Conservation (phyloP, 2,113 vertebrate species). For the Pseudolaguvia tuberculata region DNA sequence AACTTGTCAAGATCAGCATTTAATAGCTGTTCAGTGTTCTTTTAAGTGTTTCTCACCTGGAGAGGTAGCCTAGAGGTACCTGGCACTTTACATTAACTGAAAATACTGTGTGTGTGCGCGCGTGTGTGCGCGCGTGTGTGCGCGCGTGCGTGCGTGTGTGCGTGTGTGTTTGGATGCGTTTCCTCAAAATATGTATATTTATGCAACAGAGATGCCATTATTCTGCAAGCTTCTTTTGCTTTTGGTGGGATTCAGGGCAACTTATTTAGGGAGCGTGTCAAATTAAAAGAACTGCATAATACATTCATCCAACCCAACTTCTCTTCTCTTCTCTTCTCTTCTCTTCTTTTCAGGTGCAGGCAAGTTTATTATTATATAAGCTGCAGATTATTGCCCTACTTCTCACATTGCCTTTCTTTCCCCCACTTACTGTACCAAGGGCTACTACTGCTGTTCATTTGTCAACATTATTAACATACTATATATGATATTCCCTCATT, state of each 20-base stretch:
- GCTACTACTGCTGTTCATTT: background rate
- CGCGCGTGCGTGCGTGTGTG: no score
- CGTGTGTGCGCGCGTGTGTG: no score
- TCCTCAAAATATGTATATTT: constrained; percentile 44
- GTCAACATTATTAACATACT: background rate
- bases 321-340: no score
- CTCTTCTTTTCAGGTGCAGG: constrained; percentile 29
- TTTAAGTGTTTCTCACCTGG: constrained; percentile 63
- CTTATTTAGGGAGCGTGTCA: constrained; percentile 44
- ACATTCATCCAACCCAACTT: constrained; percentile 32
- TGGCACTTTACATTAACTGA: constrained; percentile 68
- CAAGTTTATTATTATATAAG: constrained; percentile 45
- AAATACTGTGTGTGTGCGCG: constrained; percentile 57
- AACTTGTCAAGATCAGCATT: constrained; percentile 74
- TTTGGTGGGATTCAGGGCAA: constrained; percentile 39
- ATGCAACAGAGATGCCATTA: constrained; percentile 43
- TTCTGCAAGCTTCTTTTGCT: constrained; percentile 26
- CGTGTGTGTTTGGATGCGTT: constrained; percentile 36
- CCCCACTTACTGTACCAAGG: background rate
- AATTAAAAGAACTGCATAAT: constrained; percentile 37
- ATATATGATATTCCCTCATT: background rate
- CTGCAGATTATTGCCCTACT: constrained; percentile 30
- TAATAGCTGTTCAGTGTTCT: constrained; percentile 64
- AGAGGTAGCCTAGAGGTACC: constrained; percentile 66
- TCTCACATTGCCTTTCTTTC: constrained; percentile 40